phyloP scores from a whole-genome alignment of 2,113 vertebrate species.

The Cisticola juncidis region DNA sequence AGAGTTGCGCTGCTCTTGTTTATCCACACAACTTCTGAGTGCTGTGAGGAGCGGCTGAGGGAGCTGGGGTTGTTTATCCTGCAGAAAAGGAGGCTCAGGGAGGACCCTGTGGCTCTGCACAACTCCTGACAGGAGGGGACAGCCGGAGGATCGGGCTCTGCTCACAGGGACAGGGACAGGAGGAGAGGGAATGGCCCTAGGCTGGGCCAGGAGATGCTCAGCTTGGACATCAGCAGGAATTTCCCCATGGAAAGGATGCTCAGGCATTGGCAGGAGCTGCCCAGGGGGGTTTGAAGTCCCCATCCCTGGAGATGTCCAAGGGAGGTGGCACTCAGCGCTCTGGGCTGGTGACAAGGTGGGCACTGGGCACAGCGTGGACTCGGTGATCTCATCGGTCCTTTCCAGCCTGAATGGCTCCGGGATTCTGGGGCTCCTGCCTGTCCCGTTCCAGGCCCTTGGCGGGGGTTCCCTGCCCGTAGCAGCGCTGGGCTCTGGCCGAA shows the following conservation, averaged over 20 bases:
- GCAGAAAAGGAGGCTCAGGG: not conserved
- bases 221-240: not conserved
- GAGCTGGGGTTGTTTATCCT: not conserved
- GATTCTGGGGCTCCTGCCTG: not conserved
- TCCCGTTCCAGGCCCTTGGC: rapidly evolving
- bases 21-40: not conserved
- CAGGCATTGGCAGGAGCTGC: rapidly evolving
- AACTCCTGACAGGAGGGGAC: not conserved
- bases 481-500: rapidly evolving
- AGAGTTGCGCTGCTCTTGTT: not conserved
- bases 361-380: not conserved
- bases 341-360: not conserved
- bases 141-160: not conserved
- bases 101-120: not conserved
- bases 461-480: not conserved
- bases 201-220: not conserved
- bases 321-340: not conserved
- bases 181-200: not conserved
- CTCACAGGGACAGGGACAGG: not conserved
- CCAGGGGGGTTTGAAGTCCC: not conserved
- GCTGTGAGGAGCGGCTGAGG: not conserved
- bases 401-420: rapidly evolving
- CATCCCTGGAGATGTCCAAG: not conserved
- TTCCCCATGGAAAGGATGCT: rapidly evolving
- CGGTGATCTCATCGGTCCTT: not conserved